A percentile compares a stretch with the other conserved stretches of the same genome.
Evolutionary conservation across 2,113 vertebrate genomes (phyloP).

Genomic region (zebrafish (Danio rerio)): GRCz12tu NC_133179.1:16015501-16016000

Average conservation of each 20-base stretch:
- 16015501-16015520: conserved; percentile 27
- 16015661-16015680: background rate
- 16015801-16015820: conserved; percentile 5
- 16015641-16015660: conserved; percentile 19
- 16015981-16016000: background rate
- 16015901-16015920: background rate
- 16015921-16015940: background rate
- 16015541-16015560: conserved; percentile 74
- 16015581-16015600: conserved; percentile 57
- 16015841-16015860: conserved; percentile 15
- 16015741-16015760: conserved; percentile 4
- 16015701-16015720: background rate
- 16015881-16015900: background rate
- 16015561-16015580: conserved; percentile 63
- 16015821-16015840: conserved; percentile 18
- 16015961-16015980: background rate
- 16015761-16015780: background rate
- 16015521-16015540: conserved; percentile 62
- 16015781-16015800: background rate
- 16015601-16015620: conserved; percentile 39
- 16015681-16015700: background rate
- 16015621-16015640: conserved; percentile 34
- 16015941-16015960: background rate
- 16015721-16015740: background rate
- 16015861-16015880: background rate